These are phyloP conservation scores for Coptodon bakossiorum DNA, from an alignment of 2,113 vertebrate genomes.

Conservation along the genomic window DNA sequence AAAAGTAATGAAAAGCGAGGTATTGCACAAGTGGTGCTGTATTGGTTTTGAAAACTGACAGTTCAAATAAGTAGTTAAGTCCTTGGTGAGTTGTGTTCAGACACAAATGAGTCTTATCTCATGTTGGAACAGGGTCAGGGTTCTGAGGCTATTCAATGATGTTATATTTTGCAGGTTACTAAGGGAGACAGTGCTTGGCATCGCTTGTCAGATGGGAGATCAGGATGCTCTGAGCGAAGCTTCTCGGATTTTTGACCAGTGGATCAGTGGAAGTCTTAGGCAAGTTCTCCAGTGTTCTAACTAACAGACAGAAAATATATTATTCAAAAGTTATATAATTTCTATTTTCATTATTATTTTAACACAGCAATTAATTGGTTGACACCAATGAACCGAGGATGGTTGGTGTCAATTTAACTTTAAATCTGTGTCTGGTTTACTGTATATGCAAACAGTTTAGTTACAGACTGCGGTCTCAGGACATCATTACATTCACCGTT, in stretches of 20 bases:
- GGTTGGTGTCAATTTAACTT: neutral
- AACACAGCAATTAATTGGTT: neutral
- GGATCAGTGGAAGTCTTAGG: conserved; percentile 67
- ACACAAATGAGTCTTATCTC: neutral
- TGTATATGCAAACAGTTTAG: neutral
- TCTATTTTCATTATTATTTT: neutral
- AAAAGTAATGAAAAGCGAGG: rapidly evolving
- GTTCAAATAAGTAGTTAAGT: neutral
- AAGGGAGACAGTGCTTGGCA: conserved; percentile 76
- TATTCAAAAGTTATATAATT: neutral
- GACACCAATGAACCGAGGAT: neutral
- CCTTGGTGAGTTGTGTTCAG: neutral
- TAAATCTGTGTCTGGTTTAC: neutral
- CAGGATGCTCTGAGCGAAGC: conserved; percentile 60
- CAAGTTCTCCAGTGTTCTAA: neutral
- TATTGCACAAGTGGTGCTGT: neutral
- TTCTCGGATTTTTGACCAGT: conserved; percentile 71
- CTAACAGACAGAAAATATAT: neutral
- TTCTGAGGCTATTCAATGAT: neutral
- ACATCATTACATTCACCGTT: neutral
- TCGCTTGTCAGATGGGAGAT: conserved; percentile 83
- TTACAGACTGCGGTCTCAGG: neutral
- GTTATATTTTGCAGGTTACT: conserved; percentile 74
- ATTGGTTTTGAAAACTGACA: neutral
- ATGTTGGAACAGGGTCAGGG: neutral